Evolutionary conservation across 1,140 invertebrate genomes (phyloP).

Genomic region (Cyclina sinensis): DNA sequence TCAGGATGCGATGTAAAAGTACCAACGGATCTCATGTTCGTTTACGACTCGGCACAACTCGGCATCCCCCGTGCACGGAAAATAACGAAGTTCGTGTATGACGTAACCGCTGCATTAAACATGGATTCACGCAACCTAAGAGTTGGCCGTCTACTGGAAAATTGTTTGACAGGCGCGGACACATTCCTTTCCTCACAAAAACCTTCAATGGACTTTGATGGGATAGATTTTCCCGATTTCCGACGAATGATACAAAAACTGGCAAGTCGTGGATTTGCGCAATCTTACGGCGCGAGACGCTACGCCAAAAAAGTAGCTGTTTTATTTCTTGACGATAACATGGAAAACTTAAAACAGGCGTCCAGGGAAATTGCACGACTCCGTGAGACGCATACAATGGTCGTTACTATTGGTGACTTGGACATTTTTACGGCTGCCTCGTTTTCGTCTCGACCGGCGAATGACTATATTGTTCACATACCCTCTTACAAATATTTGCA

Average conservation of each 20-base stretch:
- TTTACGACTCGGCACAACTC: constrained; percentile 71
- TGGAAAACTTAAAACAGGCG: constrained; percentile 67
- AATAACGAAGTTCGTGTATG: constrained; percentile 72
- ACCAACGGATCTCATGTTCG: constrained; percentile 71
- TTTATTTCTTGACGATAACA: constrained; percentile 73
- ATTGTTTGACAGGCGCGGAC: constrained; percentile 69
- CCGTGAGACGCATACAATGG: constrained; percentile 59
- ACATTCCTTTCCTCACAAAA: constrained; percentile 52
- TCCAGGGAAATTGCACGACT: constrained; percentile 57
- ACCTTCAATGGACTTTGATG: constrained; percentile 62
- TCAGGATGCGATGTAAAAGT: constrained; percentile 67
- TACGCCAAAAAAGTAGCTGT: constrained; percentile 72
- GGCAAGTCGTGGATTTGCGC: constrained; percentile 55
- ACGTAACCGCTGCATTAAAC: constrained; percentile 61
- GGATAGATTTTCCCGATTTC: constrained; percentile 69
- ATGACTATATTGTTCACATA: constrained; percentile 73
- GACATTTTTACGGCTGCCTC: constrained; percentile 58
- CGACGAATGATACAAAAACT: constrained; percentile 58
- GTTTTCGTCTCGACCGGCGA: constrained; percentile 66
- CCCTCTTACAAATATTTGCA: constrained; percentile 66
- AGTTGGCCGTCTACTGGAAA: constrained; percentile 70
- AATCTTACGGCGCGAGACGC: constrained; percentile 55
- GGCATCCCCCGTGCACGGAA: constrained; percentile 68
- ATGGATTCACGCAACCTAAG: constrained; percentile 58
- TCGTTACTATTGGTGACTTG: constrained; percentile 73